A percentile compares a stretch with the other conserved stretches of the same genome.
These are phyloP conservation scores for Pantelozetes paolii DNA, from an alignment of 2,888 invertebrate genomes.

Conservation along the genomic window DNA sequence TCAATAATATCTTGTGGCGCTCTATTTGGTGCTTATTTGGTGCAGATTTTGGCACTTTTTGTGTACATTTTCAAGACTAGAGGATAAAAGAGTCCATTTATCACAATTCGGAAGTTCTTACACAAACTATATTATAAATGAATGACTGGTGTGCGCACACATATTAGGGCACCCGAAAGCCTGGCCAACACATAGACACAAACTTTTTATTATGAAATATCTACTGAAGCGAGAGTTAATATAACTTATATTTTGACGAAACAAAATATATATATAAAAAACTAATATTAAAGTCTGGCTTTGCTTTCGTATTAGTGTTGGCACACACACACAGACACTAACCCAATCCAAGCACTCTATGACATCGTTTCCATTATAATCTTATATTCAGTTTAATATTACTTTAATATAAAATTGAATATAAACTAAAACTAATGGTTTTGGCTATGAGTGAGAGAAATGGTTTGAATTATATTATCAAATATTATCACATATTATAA, in stretches of 20 bases:
- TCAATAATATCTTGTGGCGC: constrained; percentile 27
- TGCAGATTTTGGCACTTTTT: neutral
- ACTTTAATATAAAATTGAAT: constrained; percentile 18
- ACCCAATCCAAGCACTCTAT: neutral
- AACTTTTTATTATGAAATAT: constrained; percentile 17
- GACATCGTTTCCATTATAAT: constrained; percentile 22
- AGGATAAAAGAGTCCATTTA: constrained; percentile 36
- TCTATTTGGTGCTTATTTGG: neutral
- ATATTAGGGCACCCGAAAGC: neutral
- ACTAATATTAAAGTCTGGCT: constrained; percentile 27
- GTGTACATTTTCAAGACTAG: constrained; percentile 31
- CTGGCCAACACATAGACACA: neutral
- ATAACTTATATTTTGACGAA: neutral
- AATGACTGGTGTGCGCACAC: neutral
- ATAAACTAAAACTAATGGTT: constrained; percentile 31
- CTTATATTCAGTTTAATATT: neutral
- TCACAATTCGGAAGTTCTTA: constrained; percentile 38
- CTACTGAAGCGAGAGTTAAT: constrained; percentile 8
- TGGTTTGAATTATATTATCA: neutral
- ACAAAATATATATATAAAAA: constrained; percentile 25
- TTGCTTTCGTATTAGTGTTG: constrained; percentile 23
- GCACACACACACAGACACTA: neutral
- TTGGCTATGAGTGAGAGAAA: constrained; percentile 17
- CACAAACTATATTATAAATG: constrained; percentile 37
- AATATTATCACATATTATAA: constrained; percentile 16